A percentile compares a stretch with the other conserved stretches of the same genome.
Evolutionary conservation across 1,140 invertebrate genomes (phyloP).

Genomic region (Lepeophtheirus salmonis): DNA sequence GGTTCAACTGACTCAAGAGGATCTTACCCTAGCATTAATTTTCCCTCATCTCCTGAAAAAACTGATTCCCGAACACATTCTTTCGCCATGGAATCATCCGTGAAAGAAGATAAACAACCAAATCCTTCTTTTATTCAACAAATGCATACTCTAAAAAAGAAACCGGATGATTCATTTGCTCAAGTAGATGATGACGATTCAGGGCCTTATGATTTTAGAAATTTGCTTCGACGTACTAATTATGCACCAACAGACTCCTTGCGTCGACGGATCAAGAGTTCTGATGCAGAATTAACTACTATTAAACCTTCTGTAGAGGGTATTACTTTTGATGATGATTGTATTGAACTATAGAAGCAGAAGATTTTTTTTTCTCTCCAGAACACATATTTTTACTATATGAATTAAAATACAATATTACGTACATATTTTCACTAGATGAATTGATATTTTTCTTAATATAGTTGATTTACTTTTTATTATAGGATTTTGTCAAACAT

Average conservation of each 20-base stretch:
- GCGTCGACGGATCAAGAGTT: conserved; percentile 27
- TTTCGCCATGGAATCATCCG: not conserved
- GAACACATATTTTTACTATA: no score
- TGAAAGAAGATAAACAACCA: not conserved
- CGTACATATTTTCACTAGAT: no score
- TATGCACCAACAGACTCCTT: conserved; percentile 47
- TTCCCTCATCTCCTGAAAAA: not conserved
- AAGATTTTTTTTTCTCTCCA: no score
- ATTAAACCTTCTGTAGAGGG: no score
- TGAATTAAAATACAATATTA: no score
- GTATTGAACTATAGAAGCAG: not conserved
- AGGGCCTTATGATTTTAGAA: conserved; percentile 48
- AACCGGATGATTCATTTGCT: not conserved
- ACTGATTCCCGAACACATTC: not conserved
- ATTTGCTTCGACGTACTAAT: conserved; percentile 42
- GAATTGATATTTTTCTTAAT: no score
- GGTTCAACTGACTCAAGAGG: not conserved
- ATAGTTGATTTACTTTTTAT: no score
- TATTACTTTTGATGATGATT: not conserved
- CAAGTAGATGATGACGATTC: conserved; percentile 31
- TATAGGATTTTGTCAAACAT: no score
- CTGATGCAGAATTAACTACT: not conserved
- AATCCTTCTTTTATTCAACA: conserved; percentile 2
- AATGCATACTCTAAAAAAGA: conserved; percentile 1
- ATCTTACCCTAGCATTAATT: not conserved